Evolutionary conservation across 2,888 invertebrate species (phyloP).

Genomic region (Dendrolimus houi): DNA sequence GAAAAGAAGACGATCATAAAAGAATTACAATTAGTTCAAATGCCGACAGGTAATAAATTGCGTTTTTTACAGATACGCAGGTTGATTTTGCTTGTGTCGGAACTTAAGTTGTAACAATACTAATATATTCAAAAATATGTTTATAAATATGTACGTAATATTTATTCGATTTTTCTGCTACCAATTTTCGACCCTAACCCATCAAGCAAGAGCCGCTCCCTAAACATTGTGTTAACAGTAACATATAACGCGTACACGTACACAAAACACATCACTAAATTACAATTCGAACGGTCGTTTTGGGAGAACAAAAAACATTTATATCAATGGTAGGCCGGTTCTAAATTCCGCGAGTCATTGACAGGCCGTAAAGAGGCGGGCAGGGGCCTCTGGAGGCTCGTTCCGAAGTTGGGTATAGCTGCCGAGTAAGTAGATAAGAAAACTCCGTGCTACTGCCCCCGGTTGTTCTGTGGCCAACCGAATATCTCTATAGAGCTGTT

Average conservation of each 20-base stretch:
- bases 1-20: no score
- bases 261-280: conserved; percentile 41
- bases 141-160: no score
- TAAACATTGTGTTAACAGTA: background rate
- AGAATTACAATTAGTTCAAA: no score
- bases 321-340: conserved; percentile 71
- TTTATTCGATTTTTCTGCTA: background rate
- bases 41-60: no score
- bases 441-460: conserved; percentile 49
- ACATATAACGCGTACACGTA: background rate
- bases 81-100: no score
- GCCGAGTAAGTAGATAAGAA: conserved; percentile 65
- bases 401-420: conserved; percentile 42
- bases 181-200: background rate
- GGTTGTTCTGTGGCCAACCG: conserved; percentile 19
- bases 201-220: background rate
- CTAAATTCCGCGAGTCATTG: conserved; percentile 75
- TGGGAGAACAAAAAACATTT: conserved; percentile 76
- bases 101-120: no score
- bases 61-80: no score
- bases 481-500: conserved; percentile 28
- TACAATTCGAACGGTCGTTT: conserved; percentile 69
- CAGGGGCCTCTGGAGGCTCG: conserved; percentile 53
- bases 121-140: no score
- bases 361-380: conserved; percentile 71